Conservation (phyloP, 2,113 vertebrate genomes). For the Natator depressus region DNA sequence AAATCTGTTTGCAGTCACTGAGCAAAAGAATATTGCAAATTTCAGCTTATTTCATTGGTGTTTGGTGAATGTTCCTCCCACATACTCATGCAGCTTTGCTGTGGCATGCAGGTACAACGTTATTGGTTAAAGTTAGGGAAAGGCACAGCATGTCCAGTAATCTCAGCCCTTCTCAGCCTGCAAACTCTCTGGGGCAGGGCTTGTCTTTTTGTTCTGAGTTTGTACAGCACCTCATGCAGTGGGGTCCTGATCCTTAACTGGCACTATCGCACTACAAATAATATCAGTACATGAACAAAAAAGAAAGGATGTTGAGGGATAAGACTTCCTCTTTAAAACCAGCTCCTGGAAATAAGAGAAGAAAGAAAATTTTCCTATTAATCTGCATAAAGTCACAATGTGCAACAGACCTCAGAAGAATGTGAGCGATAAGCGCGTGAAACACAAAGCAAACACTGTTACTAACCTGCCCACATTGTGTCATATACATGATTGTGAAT, state of each 20-base stretch:
- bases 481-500: constrained; percentile 55
- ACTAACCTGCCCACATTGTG: constrained; percentile 29
- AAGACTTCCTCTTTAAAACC: background rate
- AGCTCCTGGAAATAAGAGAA: background rate
- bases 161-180: background rate
- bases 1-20: background rate
- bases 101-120: background rate
- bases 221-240: background rate
- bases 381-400: background rate
- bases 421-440: constrained; percentile 46
- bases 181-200: background rate
- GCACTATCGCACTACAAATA: background rate
- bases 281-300: background rate
- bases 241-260: background rate
- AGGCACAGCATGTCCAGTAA: background rate
- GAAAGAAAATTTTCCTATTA: background rate
- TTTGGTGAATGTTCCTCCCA: background rate
- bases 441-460: constrained; percentile 61
- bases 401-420: constrained; percentile 38
- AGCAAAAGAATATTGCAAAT: background rate
- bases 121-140: background rate
- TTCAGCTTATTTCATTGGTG: background rate
- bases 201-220: background rate
- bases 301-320: background rate
- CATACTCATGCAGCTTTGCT: background rate